Percentiles rank a stretch among this genome's conserved stretches.
Conservation (phyloP, 2,797 vertebrate species). For the Paguma larvata region DNA sequence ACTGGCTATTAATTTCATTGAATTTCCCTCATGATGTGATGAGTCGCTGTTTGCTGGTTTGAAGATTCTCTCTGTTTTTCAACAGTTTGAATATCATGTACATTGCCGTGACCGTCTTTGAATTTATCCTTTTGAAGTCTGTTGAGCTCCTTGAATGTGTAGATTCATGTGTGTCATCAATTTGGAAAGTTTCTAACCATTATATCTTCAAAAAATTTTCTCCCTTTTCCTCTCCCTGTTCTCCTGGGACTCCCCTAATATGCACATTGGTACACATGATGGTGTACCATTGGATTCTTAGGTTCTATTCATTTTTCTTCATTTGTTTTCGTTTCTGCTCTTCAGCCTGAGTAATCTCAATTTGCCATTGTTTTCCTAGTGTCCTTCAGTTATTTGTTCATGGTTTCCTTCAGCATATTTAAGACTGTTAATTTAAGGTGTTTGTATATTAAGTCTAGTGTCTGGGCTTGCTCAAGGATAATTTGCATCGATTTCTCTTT, state of each 20-base stretch:
- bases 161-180: neutral
- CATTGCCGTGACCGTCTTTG: neutral
- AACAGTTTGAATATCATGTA: neutral
- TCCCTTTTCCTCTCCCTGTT: neutral
- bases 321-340: neutral
- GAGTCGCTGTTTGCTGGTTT: neutral
- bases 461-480: neutral
- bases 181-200: neutral
- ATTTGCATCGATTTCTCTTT: neutral
- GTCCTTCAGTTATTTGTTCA: slow-evolving; percentile 24
- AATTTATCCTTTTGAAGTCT: neutral
- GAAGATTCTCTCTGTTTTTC: neutral
- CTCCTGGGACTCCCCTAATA: neutral
- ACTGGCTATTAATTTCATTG: neutral
- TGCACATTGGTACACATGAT: neutral
- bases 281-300: neutral
- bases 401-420: neutral
- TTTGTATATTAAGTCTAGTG: neutral
- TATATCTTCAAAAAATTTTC: neutral
- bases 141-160: neutral
- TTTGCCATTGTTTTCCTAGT: neutral
- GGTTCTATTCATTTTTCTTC: neutral
- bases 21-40: neutral
- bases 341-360: neutral
- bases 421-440: neutral